Percentiles rank a stretch among this genome's conserved stretches.
These are phyloP conservation scores for Urechis unicinctus DNA, from an alignment of 2,888 invertebrate species.

Conservation along the genomic window DNA sequence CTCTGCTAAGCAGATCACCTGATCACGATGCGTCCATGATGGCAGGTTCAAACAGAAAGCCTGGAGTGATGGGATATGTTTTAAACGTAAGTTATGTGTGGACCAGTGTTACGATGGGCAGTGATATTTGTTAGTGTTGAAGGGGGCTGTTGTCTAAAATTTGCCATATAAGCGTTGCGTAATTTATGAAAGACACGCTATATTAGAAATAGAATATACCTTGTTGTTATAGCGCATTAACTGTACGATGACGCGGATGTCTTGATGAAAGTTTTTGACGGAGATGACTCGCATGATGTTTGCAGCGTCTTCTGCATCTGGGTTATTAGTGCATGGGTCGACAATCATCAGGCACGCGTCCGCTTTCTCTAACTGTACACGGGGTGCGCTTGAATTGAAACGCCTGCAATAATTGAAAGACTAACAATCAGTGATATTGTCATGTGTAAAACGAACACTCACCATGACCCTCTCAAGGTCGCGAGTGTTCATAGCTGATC, in stretches of 20 bases:
- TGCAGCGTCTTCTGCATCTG: conserved; percentile 97
- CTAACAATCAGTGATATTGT: no score
- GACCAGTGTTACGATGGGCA: no score
- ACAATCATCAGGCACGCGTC: conserved; percentile 97
- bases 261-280: conserved; percentile 97
- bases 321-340: conserved; percentile 98
- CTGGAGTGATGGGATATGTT: conserved; percentile 55
- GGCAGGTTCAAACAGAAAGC: conserved; percentile 98
- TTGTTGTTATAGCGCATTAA: conserved; percentile 99
- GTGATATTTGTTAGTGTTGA: no score
- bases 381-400: no score
- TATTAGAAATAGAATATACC: conserved; percentile 56
- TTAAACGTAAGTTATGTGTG: no score
- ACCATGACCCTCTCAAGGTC: conserved; percentile 96
- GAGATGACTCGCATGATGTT: conserved; percentile 99
- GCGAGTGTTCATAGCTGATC: conserved; percentile 91
- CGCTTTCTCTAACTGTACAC: conserved; percentile 61
- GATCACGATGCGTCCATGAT: conserved; percentile 95
- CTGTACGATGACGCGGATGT: conserved; percentile 97
- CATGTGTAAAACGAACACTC: background rate
- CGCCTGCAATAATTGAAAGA: no score
- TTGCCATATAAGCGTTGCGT: no score
- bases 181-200: no score
- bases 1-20: conserved; percentile 91
- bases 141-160: no score